These are phyloP conservation scores for Deilephila elpenor DNA, from an alignment of 2,888 invertebrate genomes.

Conservation along the genomic window DNA sequence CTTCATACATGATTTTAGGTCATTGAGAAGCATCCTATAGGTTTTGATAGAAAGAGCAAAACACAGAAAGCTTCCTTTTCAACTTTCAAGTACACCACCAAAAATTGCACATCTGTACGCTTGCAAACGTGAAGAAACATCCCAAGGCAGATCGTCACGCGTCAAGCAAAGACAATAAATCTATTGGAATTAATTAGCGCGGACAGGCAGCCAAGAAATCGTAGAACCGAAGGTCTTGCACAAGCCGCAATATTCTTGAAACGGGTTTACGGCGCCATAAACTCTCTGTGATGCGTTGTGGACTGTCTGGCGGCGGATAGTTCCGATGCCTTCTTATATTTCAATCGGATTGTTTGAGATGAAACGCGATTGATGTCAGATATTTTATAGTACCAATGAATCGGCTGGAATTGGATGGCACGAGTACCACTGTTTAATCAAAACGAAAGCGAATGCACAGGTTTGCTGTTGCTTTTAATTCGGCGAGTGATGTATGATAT, in stretches of 20 bases:
- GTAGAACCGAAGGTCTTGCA: slow-evolving; percentile 48
- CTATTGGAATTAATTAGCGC: slow-evolving; percentile 36
- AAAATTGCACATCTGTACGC: too few species aligned
- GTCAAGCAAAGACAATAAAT: slow-evolving; percentile 30
- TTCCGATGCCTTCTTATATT: background rate
- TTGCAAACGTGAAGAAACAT: too few species aligned
- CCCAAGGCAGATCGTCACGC: background rate
- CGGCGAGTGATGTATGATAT: too few species aligned
- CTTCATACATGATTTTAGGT: too few species aligned
- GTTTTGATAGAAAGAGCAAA: too few species aligned
- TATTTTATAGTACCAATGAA: background rate
- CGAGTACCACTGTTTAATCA: too few species aligned
- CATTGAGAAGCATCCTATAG: too few species aligned
- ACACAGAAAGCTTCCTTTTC: too few species aligned
- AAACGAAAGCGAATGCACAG: too few species aligned
- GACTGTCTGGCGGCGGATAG: slow-evolving; percentile 8
- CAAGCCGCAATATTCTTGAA: slow-evolving; percentile 47
- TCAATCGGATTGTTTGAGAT: background rate
- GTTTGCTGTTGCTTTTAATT: too few species aligned
- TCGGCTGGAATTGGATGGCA: too few species aligned
- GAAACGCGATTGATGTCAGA: background rate
- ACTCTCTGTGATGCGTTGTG: slow-evolving; percentile 37
- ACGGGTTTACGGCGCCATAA: slow-evolving; percentile 62
- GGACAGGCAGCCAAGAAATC: slow-evolving; percentile 36
- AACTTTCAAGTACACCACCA: too few species aligned